A percentile compares a stretch with the other conserved stretches of the same genome.
These are phyloP conservation scores for Hetaerina americana DNA, from an alignment of 1,140 invertebrate genomes.

Conservation along the genomic window DNA sequence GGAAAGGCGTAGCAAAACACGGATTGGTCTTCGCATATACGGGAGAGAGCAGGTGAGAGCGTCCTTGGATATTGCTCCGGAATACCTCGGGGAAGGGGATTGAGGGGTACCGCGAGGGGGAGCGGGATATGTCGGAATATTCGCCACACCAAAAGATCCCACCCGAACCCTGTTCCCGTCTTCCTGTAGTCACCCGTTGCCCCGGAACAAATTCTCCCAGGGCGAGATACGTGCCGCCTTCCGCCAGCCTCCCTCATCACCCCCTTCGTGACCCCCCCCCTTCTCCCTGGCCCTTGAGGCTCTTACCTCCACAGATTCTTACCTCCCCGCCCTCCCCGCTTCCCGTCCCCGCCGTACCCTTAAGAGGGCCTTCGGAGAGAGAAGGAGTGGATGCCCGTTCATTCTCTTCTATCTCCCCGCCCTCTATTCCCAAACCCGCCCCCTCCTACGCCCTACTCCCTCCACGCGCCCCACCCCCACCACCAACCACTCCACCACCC, in stretches of 20 bases:
- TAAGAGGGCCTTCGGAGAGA: not conserved
- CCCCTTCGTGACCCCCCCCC: too few species aligned
- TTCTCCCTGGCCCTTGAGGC: too few species aligned
- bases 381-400: too few species aligned
- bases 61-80: not conserved
- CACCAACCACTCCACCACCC: too few species aligned
- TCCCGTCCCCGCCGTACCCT: not conserved
- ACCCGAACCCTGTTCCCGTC: not conserved
- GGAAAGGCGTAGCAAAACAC: not conserved
- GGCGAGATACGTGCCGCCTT: not conserved
- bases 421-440: too few species aligned
- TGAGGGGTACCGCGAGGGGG: too few species aligned
- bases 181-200: not conserved
- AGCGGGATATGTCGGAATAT: not conserved
- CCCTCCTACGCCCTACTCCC: too few species aligned
- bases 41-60: not conserved
- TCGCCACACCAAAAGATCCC: not conserved
- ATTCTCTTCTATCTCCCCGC: too few species aligned
- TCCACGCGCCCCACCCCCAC: too few species aligned
- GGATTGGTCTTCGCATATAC: not conserved
- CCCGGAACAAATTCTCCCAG: not conserved
- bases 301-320: too few species aligned
- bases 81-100: not conserved
- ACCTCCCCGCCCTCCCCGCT: too few species aligned
- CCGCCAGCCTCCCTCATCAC: too few species aligned